Evolutionary conservation across 2,797 vertebrate genomes (phyloP), one percentile per base, ranked within the genome.

Genomic region (Clarias platycephalus): DNA sequence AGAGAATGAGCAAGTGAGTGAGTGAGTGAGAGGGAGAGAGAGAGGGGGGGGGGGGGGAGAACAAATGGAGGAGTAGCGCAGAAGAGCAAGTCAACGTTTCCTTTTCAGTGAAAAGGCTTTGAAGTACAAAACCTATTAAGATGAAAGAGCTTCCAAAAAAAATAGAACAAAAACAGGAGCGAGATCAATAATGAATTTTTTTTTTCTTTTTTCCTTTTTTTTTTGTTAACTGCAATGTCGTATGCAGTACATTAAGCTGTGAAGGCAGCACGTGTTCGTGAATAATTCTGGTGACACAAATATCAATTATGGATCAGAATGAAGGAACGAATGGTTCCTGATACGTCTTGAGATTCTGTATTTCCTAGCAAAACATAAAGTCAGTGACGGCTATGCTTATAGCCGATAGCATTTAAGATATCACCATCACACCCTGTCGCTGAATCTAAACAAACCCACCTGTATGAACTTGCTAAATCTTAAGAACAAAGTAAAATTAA

Each of bases 91-190:
- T 80, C 81, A 86, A 70, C 10, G 24, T 12, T 68, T 57, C 53
- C 57, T 76, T 49, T 86, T 67, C 58, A 81, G 7, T 63, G 53
- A 75, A 70, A 28, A 71, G 28, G 78, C 79, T 89, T 90, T 91
- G 88, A 93, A 92, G 89, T 86, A 60, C 67, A 77, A 66, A 81
- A 84, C 44, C 63, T 72, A 91, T 90, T 87, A 81, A 86, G 84
- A 88, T 58, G 86, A 85, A 84, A 75, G 64, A 67, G 87, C 82
- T 88, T 89, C 91, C 91, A 91, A 91, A 89, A 89, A 91, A 89
- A 93, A 91, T 90, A 94, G 34, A 88, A 86, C 26, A 72, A 58
- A 89, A 88, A 89, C n/a, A 84, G 81, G 86, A 85, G n/a, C 86
- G 88, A 87, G 85, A 90, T 89, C 85, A 77, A 44, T 40, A 62